A percentile compares a stretch with the other conserved stretches of the same genome.
Evolutionary conservation across 2,888 invertebrate species (phyloP).

Genomic region (Chymomyza caudatula): DNA sequence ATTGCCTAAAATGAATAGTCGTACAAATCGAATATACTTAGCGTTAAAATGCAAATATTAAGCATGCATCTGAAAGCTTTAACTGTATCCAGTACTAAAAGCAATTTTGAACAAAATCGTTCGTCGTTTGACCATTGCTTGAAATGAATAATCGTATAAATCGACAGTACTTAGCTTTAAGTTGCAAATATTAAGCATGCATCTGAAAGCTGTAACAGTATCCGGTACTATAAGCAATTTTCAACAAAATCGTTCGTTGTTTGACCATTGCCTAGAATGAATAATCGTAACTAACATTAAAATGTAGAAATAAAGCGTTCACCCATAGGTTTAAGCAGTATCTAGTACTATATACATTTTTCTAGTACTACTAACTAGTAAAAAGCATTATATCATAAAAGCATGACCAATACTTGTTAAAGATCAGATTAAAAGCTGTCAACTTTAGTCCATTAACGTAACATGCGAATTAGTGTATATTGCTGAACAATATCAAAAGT

Average conservation of each 20-base stretch:
- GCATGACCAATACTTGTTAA: no score
- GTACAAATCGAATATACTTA: no score
- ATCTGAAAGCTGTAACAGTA: no score
- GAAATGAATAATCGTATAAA: neutral
- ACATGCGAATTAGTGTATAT: neutral
- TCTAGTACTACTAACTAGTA: no score
- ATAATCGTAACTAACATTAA: neutral
- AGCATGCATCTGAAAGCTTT: neutral
- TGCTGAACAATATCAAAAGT: neutral
- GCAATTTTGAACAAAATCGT: neutral
- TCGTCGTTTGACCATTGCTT: neutral
- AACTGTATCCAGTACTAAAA: neutral
- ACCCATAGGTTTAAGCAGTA: no score
- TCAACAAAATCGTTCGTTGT: neutral
- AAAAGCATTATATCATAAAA: no score
- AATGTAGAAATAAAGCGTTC: neutral
- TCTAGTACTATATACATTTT: no score
- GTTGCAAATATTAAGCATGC: neutral
- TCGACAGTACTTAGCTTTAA: neutral
- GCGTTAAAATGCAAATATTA: neutral
- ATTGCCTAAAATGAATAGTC: neutral
- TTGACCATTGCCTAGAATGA: neutral
- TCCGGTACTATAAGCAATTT: no score
- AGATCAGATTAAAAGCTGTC: neutral
- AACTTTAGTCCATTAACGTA: neutral